Evolutionary conservation across 92 coral and sea anemone species (phyloP), one percentile per base, ranked within the genome.

Genomic region (Chrysogorgia sp.): DNA sequence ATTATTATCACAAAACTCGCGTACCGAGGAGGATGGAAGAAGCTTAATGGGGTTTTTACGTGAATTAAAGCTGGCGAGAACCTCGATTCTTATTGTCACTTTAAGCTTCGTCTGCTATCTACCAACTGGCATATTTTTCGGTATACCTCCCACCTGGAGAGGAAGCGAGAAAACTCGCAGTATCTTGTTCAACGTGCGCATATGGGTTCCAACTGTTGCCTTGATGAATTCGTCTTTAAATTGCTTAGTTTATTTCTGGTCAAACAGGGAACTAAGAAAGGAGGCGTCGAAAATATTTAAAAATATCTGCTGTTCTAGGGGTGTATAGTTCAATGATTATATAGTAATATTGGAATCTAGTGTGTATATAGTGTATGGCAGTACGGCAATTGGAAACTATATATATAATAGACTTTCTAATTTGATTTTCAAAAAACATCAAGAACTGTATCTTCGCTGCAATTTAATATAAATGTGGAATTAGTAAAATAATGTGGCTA

Each of bases 241-340:
- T 34, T 72, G 79, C 34, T 20, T 72, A 12, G 58, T 72, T 1
- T 72, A 53, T 34, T 72, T 72, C 58, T 55, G 64, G 79, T 29
- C 52, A 22, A 72, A 72, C 52, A 72, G 35, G n/a, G 35, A 58
- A 56, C 64, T 72, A 17, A 55, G 79, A 37, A 72, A 56, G 34
- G 79, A 72, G 35, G 63, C 43, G 13, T 53, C 33, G 29, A 72
- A 58, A 72, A 72, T 72, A 2, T 12, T 47, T n/a, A 47, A 47
- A 15, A 47, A 7, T 7, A 7, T 7, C 15, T 47, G 5, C 12
- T 37, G 43, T 37, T 4, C 12, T 5, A 5, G 43, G 12, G 43
- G 12, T 5, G 43, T 5, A 5, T 37, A 4, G 43, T 37, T 4
- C 43, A 37, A 4, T 4, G 10, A 37, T 37, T 4, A 10, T 37